Conservation (phyloP, 2,888 invertebrate genomes). For the Latrodectus hesperus region DNA sequence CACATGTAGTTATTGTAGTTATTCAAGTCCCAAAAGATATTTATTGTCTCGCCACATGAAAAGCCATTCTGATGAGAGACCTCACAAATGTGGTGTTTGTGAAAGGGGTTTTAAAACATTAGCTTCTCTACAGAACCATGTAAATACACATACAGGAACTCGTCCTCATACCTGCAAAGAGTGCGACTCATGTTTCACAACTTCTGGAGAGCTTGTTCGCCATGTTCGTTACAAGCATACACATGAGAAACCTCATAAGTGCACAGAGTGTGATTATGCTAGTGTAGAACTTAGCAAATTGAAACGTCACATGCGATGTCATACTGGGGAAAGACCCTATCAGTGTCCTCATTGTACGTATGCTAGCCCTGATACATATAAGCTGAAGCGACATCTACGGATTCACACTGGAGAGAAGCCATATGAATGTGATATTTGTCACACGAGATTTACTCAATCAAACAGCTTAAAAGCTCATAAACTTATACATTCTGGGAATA, state of each 20-base stretch:
- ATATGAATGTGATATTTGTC: conserved; percentile 80
- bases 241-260: conserved; percentile 97
- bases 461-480: conserved; percentile 96
- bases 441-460: conserved; percentile 91
- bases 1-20: conserved; percentile 92
- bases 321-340: conserved; percentile 92
- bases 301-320: conserved; percentile 92
- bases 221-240: conserved; percentile 97
- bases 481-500: conserved; percentile 90
- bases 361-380: conserved; percentile 98
- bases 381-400: conserved; percentile 93
- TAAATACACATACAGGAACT: conserved; percentile 96
- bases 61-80: conserved; percentile 93
- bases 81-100: conserved; percentile 94
- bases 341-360: conserved; percentile 98
- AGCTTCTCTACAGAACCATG: conserved; percentile 93
- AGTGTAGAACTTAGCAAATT: conserved; percentile 97
- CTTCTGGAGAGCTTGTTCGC: conserved; percentile 81
- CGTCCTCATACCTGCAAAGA: conserved; percentile 92
- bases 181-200: conserved; percentile 91
- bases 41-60: conserved; percentile 94
- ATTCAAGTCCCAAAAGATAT: conserved; percentile 92
- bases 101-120: conserved; percentile 95
- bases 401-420: conserved; percentile 82
- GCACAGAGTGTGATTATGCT: conserved; percentile 95